These are phyloP conservation scores for Brachypteracias leptosomus DNA, from an alignment of 2,113 vertebrate genomes.

Conservation along the genomic window DNA sequence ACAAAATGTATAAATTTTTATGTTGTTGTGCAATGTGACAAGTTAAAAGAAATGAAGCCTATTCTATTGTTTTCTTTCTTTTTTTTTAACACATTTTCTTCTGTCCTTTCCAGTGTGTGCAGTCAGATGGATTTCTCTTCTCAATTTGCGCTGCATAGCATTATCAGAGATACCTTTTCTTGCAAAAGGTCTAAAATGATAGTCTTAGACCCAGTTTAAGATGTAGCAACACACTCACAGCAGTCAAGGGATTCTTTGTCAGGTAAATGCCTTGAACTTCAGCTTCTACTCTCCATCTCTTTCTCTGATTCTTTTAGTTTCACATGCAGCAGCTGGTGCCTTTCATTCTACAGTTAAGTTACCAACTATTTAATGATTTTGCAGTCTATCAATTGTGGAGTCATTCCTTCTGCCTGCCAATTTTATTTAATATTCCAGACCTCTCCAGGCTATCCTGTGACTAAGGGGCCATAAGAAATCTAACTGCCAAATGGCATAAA, in stretches of 20 bases:
- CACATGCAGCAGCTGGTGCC: background rate
- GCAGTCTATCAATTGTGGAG: background rate
- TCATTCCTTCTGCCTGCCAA: background rate
- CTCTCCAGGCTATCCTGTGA: background rate
- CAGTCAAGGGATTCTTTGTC: background rate
- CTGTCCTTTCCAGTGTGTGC: background rate
- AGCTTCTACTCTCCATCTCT: background rate
- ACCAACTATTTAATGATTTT: slow-evolving; percentile 2
- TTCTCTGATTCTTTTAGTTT: background rate
- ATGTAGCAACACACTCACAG: background rate
- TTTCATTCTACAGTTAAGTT: slow-evolving; percentile 20
- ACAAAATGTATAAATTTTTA: background rate
- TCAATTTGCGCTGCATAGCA: background rate
- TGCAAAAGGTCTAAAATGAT: background rate
- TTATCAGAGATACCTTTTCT: background rate
- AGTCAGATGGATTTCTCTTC: background rate
- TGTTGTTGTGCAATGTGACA: background rate
- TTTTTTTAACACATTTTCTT: background rate
- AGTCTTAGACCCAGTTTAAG: background rate
- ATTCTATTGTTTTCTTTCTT: background rate
- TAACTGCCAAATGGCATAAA: slow-evolving; percentile 31
- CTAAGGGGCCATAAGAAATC: background rate
- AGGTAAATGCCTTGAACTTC: background rate
- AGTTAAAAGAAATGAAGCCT: background rate
- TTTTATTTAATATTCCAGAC: background rate